Percentiles rank a stretch among this genome's conserved stretches.
phyloP scores from a whole-genome alignment of 2,797 vertebrate species.

The Aldrovandia affinis region DNA sequence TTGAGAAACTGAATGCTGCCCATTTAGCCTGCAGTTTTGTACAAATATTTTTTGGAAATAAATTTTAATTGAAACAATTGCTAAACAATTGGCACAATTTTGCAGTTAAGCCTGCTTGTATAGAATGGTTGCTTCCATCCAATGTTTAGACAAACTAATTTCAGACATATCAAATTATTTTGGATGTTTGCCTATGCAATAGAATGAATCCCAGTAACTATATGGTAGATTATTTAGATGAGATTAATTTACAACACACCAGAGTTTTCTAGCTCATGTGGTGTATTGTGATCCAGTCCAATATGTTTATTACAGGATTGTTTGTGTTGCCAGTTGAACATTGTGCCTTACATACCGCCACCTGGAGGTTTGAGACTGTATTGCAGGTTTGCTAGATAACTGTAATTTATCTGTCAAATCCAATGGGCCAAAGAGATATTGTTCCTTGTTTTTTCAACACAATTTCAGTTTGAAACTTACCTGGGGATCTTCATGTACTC shows the following conservation, averaged over 20 bases:
- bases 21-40: background rate
- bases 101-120: slow-evolving; percentile 7
- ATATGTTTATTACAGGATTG: background rate
- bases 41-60: slow-evolving; percentile 22
- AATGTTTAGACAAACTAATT: background rate
- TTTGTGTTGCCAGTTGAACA: background rate
- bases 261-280: background rate
- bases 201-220: slow-evolving; percentile 2
- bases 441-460: no score
- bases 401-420: background rate
- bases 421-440: no score
- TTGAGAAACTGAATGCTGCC: background rate
- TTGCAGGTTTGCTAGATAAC: background rate
- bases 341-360: background rate
- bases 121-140: background rate
- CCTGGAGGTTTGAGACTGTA: background rate
- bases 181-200: background rate
- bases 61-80: slow-evolving; percentile 9
- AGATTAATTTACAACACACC: slow-evolving; percentile 18
- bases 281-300: background rate
- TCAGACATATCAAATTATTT: slow-evolving; percentile 17
- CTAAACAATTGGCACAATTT: slow-evolving; percentile 21
- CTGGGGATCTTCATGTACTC: no score
- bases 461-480: no score
- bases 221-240: slow-evolving; percentile 12